Evolutionary conservation across 2,113 vertebrate genomes (phyloP).

Genomic region (Pleuronectes platessa): DNA sequence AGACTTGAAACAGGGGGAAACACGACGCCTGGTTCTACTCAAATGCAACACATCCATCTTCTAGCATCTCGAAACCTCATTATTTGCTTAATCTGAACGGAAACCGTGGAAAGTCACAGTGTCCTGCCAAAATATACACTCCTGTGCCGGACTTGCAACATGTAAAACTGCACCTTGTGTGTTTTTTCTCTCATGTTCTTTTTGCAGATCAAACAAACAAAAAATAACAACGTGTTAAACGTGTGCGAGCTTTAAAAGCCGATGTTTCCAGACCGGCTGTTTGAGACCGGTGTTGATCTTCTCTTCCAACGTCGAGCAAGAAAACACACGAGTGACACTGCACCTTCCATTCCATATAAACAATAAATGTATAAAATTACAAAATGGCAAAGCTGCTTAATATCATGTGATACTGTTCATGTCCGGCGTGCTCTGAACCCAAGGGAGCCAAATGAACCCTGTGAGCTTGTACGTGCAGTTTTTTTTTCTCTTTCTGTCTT

Average conservation of each 20-base stretch:
- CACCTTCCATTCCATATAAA: background rate
- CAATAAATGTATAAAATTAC: background rate
- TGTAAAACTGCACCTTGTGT: background rate
- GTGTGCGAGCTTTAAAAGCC: background rate
- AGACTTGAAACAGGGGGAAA: background rate
- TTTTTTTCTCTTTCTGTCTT: background rate
- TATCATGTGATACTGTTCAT: slow-evolving; percentile 5
- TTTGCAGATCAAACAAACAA: background rate
- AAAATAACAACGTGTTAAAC: background rate
- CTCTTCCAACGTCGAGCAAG: background rate
- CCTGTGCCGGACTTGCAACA: background rate
- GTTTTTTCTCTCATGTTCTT: background rate
- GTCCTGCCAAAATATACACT: background rate
- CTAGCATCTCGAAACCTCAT: background rate
- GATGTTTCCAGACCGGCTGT: background rate
- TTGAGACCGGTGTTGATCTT: background rate
- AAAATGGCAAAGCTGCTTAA: background rate
- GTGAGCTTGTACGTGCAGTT: slow-evolving; percentile 1
- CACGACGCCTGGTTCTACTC: background rate
- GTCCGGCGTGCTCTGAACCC: background rate
- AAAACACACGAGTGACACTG: background rate
- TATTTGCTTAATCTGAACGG: background rate
- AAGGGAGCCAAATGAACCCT: slow-evolving; percentile 7
- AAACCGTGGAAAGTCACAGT: background rate
- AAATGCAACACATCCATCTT: too few relatives aligned